phyloP scores from a whole-genome alignment of 64 coral and sea anemone genomes.

The Montipora sp. region DNA sequence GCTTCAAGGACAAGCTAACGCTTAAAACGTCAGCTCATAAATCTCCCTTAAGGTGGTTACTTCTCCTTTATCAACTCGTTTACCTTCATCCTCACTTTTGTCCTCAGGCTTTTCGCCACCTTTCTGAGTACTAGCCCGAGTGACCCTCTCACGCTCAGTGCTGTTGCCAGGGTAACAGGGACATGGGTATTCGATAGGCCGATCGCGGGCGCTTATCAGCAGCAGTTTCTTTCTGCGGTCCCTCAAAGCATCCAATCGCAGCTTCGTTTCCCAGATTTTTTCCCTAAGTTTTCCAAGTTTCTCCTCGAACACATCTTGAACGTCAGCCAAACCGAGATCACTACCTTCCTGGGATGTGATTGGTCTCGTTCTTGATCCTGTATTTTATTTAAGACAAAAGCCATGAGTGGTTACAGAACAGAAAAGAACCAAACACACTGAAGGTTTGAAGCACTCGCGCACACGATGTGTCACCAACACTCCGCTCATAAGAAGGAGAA shows the following conservation, averaged over 20 bases:
- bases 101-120: background rate
- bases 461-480: background rate
- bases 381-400: background rate
- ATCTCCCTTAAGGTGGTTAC: too few species aligned
- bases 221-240: slow-evolving; percentile 78
- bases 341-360: background rate
- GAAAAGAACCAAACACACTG: too few species aligned
- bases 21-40: too few species aligned
- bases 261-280: slow-evolving; percentile 68
- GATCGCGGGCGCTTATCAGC: slow-evolving; percentile 55
- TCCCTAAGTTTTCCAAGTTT: slow-evolving; percentile 78
- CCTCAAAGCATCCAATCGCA: slow-evolving; percentile 61
- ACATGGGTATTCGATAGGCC: slow-evolving; percentile 14
- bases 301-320: slow-evolving; percentile 28
- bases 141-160: background rate
- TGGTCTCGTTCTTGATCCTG: background rate
- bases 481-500: background rate
- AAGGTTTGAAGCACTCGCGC: background rate
- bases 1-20: too few species aligned
- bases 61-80: background rate
- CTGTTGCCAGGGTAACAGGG: slow-evolving; percentile 53
- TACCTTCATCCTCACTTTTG: background rate
- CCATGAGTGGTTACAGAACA: background rate
- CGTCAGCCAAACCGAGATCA: background rate
- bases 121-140: background rate